Evolutionary conservation across 2,113 vertebrate species (phyloP).

Genomic region (cat (Felis catus)): F.catus_Fca126_mat1.0 CM031427.1:40394501-40395000

Average conservation of each 20-base stretch:
- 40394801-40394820: not conserved
- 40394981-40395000: not conserved
- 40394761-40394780: not conserved
- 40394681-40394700: not conserved
- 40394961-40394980: rapidly evolving
- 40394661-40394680: not conserved
- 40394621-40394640: not conserved
- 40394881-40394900: rapidly evolving
- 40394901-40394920: not conserved
- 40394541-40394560: not conserved
- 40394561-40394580: not conserved
- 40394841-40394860: not conserved
- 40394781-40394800: not conserved
- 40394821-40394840: not conserved
- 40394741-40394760: too few relatives aligned
- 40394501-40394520: rapidly evolving
- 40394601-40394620: not conserved
- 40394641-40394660: not conserved
- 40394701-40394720: not conserved
- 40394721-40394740: not conserved
- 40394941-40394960: not conserved
- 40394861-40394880: rapidly evolving
- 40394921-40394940: not conserved
- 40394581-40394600: not conserved
- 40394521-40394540: not conserved